Evolutionary conservation across 2,797 vertebrate genomes (phyloP).

Genomic region (Aphelocoma californica): DNA sequence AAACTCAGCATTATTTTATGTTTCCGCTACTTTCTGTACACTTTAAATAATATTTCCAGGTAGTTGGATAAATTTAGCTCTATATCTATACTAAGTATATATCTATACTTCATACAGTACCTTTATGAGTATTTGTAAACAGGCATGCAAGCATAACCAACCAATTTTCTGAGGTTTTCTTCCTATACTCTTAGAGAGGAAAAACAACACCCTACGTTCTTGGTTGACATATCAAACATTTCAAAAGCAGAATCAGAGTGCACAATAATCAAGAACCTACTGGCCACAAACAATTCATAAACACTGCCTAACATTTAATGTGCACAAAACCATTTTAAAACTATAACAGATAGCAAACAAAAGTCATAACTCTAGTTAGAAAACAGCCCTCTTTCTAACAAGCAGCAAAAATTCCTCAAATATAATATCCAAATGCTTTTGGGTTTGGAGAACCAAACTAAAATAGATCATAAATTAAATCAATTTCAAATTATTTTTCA

Average conservation of each 20-base stretch:
- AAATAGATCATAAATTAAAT: neutral
- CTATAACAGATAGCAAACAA: neutral
- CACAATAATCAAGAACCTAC: neutral
- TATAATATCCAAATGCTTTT: neutral
- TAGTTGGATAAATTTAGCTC: neutral
- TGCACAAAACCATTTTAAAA: neutral
- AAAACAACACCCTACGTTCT: neutral
- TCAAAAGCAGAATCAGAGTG: neutral
- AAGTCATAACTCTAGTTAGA: neutral
- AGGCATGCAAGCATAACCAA: neutral
- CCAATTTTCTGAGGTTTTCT: neutral
- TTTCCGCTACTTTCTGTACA: neutral
- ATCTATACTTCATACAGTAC: neutral
- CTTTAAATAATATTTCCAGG: neutral
- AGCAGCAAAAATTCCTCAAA: neutral
- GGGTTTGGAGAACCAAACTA: neutral
- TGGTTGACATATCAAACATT: neutral
- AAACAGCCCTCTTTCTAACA: neutral
- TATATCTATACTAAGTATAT: neutral
- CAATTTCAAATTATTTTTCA: slow-evolving; percentile 1
- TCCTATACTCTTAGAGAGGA: neutral
- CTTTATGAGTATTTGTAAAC: neutral
- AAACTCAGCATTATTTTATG: neutral
- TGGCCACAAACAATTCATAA: neutral
- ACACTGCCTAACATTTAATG: neutral